phyloP scores from a whole-genome alignment of 2,797 vertebrate genomes.

The Propithecus perrieri region DNA sequence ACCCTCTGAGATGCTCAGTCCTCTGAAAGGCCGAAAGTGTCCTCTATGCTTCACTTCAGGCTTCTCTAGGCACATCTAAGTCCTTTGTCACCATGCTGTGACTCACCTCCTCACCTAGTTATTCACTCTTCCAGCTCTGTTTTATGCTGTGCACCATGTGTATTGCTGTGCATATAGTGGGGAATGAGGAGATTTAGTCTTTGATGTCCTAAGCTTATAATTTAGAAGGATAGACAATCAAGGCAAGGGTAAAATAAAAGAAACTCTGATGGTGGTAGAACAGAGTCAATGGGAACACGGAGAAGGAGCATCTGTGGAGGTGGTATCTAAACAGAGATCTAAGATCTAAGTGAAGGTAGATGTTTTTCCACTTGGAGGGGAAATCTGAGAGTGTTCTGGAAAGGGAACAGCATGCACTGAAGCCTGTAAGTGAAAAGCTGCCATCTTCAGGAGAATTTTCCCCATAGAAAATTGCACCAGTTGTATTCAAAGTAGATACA shows the following conservation, averaged over 20 bases:
- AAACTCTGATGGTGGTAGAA: neutral
- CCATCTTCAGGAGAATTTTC: constrained; percentile 49
- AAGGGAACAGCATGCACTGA: neutral
- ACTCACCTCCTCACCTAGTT: neutral
- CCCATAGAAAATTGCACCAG: neutral
- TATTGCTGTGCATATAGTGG: neutral
- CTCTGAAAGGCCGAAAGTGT: neutral
- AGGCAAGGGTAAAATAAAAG: neutral
- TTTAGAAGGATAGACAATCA: neutral
- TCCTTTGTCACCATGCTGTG: neutral
- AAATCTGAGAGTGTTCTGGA: neutral
- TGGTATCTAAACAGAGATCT: neutral
- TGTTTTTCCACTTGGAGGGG: neutral
- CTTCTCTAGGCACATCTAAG: neutral
- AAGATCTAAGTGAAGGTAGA: neutral
- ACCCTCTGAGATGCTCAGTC: neutral
- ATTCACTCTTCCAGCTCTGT: neutral
- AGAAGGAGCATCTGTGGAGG: neutral
- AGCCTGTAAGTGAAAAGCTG: constrained; percentile 47
- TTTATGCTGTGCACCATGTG: neutral
- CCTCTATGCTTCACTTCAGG: neutral
- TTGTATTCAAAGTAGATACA: neutral
- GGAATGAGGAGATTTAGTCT: neutral
- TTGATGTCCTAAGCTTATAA: neutral
- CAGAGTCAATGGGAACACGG: neutral